A percentile compares a stretch with the other conserved stretches of the same genome.
These are phyloP conservation scores for Epinephelus lanceolatus DNA, from an alignment of 2,113 vertebrate species.

Conservation along the genomic window DNA sequence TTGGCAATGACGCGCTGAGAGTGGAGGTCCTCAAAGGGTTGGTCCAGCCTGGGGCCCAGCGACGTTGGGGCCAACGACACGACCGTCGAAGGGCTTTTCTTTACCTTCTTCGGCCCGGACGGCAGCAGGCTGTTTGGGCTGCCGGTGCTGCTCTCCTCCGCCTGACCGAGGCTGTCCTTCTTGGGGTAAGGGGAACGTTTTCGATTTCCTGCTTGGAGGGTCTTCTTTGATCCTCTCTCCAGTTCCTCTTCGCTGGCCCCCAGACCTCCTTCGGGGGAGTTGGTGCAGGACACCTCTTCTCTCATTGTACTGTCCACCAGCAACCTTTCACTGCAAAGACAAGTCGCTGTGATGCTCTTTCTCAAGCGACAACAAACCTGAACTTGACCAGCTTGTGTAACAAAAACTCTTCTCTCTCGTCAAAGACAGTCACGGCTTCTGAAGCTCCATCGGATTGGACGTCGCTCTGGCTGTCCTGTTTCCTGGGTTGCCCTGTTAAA, in stretches of 20 bases:
- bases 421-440: constrained; percentile 51
- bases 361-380: constrained; percentile 20
- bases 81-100: constrained; percentile 76
- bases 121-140: constrained; percentile 76
- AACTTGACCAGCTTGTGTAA: constrained; percentile 11
- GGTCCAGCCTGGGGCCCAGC: constrained; percentile 81
- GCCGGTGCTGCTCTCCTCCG: constrained; percentile 73
- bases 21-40: constrained; percentile 88
- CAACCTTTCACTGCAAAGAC: constrained; percentile 35
- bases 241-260: constrained; percentile 88
- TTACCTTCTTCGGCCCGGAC: constrained; percentile 74
- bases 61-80: constrained; percentile 79
- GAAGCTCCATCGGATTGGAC: constrained; percentile 70
- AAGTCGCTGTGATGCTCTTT: constrained; percentile 16
- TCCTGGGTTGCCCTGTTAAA: constrained; percentile 65
- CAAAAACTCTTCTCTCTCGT: constrained; percentile 39
- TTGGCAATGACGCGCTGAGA: constrained; percentile 91
- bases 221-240: constrained; percentile 83
- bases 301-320: constrained; percentile 81
- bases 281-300: constrained; percentile 87
- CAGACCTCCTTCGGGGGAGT: constrained; percentile 88
- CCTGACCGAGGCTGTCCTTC: constrained; percentile 66
- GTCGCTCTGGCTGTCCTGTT: constrained; percentile 45
- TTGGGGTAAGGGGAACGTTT: constrained; percentile 85
- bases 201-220: constrained; percentile 72